Base-by-base conservation (phyloP, 2,113 vertebrate genomes). In the Atrichornis clamosus region DNA sequence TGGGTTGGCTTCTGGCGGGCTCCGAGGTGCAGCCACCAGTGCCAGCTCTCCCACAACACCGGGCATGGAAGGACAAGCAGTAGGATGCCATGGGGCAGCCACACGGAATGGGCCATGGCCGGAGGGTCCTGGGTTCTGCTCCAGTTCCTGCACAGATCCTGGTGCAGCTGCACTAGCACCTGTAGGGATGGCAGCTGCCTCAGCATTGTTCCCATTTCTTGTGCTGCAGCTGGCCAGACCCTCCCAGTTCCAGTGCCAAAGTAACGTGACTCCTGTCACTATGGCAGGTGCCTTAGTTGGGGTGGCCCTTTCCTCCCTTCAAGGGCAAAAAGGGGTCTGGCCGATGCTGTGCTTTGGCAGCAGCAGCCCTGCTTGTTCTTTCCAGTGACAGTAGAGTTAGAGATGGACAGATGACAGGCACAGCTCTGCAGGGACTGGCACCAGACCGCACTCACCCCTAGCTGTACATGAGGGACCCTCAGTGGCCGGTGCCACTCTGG, bases 61-160 rank as follows among this genome's bases (percentile, higher is more conserved):
- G 16, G 3, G 30, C 6, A 11, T 0, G 8, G 4, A 19, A 15
- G 26, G 11, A 17, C 0, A 1, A 37, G 7, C 5, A 8, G 19
- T 16, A 15, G 15, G 16, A 24, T 68, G 30, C 30, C 9, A 1
- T 0, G 5, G 46, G 22, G 42, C 44, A 74, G 6, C 4, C 32
- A 22, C 18, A 9, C 1, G 0, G 33, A 15, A 35, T 1, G 2
- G n/a, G 30, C 55, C 21, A 0, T 3, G 42, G 13, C 19, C 4
- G 15, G 14, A 14, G 23, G 3, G 42, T 14, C 18, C 65, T 8
- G 50, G 26, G 18, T 17, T 42, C 35, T 49, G 35, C 18, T 30
- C 6, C 74, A 73, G 18, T 4, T 23, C 30, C 5, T 2, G n/a
- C 10, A 0, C 17, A 30, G 32, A 21, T 16, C 35, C 24, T 6